Evolutionary conservation across 2,113 vertebrate genomes (phyloP), one percentile per base, ranked within the genome.

Genomic region (Orientallactaga bullata): DNA sequence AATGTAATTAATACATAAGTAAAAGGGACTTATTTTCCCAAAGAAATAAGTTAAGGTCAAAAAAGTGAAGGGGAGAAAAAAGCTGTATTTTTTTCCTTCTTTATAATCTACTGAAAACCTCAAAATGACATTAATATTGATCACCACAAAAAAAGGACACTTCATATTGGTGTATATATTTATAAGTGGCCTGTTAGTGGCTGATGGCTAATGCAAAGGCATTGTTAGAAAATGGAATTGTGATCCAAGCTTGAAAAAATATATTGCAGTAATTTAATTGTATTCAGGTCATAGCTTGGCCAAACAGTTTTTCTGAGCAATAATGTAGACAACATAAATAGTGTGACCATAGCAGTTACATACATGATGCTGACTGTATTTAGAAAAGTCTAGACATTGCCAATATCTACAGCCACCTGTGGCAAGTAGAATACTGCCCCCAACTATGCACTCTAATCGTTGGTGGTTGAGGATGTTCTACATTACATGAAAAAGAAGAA

Each of bases 91-190:
- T 9, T 1, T 72, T 20, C 23, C 24, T 1, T 88, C 20, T 82
- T 95, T 95, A 80, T 90, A 63, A 92, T 94, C 47, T 78, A 24
- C 23, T 51, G 55, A 95, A 90, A 89, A 35, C 60, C 3, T 37
- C 30, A 0, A 96, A 94, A 93, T 47, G 11, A 94, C 93, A 95
- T 93, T 91, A 94, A 82, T 93, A 95, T 96, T 73, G 85, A 94
- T 94, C 93, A 93, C n/a, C 21, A 42, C 85, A 85, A 90, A 90
- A 85, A 87, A 95, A 86, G 35, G 35, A 73, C 60, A 37, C 85
- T 92, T 93, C 81, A 83, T 51, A 63, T 89, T 63, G 32, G 39
- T 65, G 51, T 86, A 51, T 92, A 66, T 73, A 20, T 91, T 89
- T 93, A 74, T 71, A 89, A 78, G 66, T 87, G 55, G 21, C 3